Percentiles rank a stretch among this genome's conserved stretches.
These are phyloP conservation scores for Palythoa grandis DNA, from an alignment of 92 coral and sea anemone genomes.

Conservation along the genomic window DNA sequence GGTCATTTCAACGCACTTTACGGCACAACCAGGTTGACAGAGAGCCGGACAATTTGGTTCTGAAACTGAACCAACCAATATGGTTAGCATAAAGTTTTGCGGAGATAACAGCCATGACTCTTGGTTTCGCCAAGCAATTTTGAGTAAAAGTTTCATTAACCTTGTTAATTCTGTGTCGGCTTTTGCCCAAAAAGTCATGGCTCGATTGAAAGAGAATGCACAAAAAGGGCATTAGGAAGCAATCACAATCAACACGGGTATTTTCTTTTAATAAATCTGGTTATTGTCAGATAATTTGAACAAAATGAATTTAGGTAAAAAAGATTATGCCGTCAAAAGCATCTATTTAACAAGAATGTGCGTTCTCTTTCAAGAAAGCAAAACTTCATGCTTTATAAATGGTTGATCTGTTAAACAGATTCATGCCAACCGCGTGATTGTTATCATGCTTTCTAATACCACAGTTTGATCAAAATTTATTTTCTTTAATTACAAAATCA, in stretches of 20 bases:
- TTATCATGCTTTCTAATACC: slow-evolving; percentile 33
- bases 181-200: not conserved
- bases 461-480: slow-evolving; percentile 35
- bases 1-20: slow-evolving; percentile 33
- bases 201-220: slow-evolving; percentile 42
- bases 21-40: slow-evolving; percentile 45
- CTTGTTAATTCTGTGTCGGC: not conserved
- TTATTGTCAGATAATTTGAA: not conserved
- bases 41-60: slow-evolving; percentile 50
- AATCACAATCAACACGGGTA: slow-evolving; percentile 53
- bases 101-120: slow-evolving; percentile 18
- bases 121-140: no score
- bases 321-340: not conserved
- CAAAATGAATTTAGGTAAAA: not conserved
- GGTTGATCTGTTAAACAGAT: slow-evolving; percentile 56
- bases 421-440: slow-evolving; percentile 47
- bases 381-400: slow-evolving; percentile 47
- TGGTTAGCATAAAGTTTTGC: slow-evolving; percentile 82
- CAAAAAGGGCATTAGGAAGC: slow-evolving; percentile 44
- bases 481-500: slow-evolving; percentile 44
- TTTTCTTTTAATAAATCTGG: slow-evolving; percentile 45
- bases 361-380: slow-evolving; percentile 76
- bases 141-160: not conserved
- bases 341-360: not conserved
- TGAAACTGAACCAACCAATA: slow-evolving; percentile 44